These are phyloP conservation scores for Pandemis corylana DNA, from an alignment of 2,888 invertebrate species.

Conservation along the genomic window DNA sequence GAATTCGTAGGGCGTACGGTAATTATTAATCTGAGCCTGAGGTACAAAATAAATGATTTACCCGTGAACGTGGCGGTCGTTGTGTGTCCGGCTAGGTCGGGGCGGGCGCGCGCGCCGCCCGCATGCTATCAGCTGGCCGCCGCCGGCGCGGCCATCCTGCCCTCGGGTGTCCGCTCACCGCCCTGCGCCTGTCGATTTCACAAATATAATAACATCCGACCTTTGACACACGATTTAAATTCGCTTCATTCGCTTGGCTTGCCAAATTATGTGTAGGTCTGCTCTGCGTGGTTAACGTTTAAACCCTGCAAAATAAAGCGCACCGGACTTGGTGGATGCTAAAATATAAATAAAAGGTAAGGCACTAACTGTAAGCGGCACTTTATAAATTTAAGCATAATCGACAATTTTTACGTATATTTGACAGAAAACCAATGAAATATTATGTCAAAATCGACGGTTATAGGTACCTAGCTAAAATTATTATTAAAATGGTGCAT, in stretches of 20 bases:
- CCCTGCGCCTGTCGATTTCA: conserved; percentile 68
- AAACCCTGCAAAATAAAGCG: neutral
- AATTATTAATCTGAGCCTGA: too few relatives aligned
- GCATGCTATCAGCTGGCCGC: conserved; percentile 83
- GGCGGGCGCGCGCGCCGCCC: conserved; percentile 82
- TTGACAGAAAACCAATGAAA: too few relatives aligned
- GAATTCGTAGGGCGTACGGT: too few relatives aligned
- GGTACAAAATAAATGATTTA: conserved; percentile 48
- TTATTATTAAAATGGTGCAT: too few relatives aligned
- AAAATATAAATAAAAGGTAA: too few relatives aligned
- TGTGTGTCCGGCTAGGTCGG: conserved; percentile 79
- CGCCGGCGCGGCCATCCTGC: conserved; percentile 73
- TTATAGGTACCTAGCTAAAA: too few relatives aligned
- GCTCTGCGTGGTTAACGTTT: neutral
- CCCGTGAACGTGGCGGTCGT: conserved; percentile 82
- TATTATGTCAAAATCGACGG: too few relatives aligned
- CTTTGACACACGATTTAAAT: conserved; percentile 15
- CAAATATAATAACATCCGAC: conserved; percentile 24
- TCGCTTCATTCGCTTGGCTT: conserved; percentile 32
- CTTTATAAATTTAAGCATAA: too few relatives aligned
- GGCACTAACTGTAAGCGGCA: too few relatives aligned
- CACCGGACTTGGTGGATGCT: neutral
- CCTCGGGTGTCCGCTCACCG: conserved; percentile 75
- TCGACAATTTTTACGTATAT: too few relatives aligned
- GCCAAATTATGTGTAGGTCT: neutral